Evolutionary conservation across 2,888 invertebrate genomes (phyloP).

Genomic region (Tricholauxania praeusta): DNA sequence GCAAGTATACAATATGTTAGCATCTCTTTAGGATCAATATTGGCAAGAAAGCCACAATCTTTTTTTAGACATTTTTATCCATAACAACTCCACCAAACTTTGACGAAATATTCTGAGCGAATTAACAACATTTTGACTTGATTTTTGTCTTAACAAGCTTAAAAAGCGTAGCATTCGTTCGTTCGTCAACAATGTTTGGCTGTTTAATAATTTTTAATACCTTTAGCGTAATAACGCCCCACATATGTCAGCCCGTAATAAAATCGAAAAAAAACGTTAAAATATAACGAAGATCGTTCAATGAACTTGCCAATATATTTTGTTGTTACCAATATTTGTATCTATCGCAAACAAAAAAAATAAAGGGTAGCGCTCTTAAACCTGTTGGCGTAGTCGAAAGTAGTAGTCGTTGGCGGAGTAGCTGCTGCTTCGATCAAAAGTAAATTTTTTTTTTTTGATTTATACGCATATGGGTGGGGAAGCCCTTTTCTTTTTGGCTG

Average conservation of each 20-base stretch:
- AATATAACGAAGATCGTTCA: slow-evolving; percentile 5
- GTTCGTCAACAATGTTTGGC: not conserved
- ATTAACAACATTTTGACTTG: slow-evolving; percentile 23
- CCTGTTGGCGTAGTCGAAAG: not conserved
- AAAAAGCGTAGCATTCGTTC: not conserved
- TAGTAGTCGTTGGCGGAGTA: not conserved
- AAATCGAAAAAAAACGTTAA: too few relatives aligned
- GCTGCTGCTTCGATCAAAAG: slow-evolving; percentile 26
- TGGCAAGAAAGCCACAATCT: not conserved
- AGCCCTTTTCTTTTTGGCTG: slow-evolving; percentile 42
- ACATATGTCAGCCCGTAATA: slow-evolving; percentile 8
- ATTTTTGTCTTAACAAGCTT: slow-evolving; percentile 36
- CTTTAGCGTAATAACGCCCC: slow-evolving; percentile 34
- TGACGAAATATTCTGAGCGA: slow-evolving; percentile 29
- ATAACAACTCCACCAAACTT: slow-evolving; percentile 32
- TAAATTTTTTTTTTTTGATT: slow-evolving; percentile 39
- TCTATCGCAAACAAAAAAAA: not conserved
- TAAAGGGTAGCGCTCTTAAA: not conserved
- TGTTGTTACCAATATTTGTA: not conserved
- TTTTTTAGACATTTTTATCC: slow-evolving; percentile 42
- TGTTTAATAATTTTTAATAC: slow-evolving; percentile 17
- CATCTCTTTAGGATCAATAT: slow-evolving; percentile 16
- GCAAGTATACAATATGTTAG: not conserved
- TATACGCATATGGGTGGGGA: slow-evolving; percentile 48
- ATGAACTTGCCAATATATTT: slow-evolving; percentile 11